phyloP scores from a whole-genome alignment of 2,113 vertebrate species.

The Callithrix jacchus region DNA sequence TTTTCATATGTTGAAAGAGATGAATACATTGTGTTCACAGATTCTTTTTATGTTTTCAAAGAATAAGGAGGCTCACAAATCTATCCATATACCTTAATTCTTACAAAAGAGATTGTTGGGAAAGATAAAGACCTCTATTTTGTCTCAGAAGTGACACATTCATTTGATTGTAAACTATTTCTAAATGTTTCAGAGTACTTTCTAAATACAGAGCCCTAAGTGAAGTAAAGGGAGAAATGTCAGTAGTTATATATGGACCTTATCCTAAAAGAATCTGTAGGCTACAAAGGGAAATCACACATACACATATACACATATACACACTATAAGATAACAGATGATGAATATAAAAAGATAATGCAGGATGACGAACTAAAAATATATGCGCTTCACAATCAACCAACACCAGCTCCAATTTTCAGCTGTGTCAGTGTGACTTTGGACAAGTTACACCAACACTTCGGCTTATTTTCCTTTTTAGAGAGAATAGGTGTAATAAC shows the following conservation, averaged over 20 bases:
- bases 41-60: constrained; percentile 65
- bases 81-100: constrained; percentile 55
- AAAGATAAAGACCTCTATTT: constrained; percentile 48
- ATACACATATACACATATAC: background rate
- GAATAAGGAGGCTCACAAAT: constrained; percentile 52
- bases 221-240: background rate
- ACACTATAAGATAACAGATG: background rate
- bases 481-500: background rate
- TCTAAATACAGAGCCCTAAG: background rate
- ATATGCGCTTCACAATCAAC: background rate
- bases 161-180: constrained; percentile 44
- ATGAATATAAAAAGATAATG: constrained; percentile 6
- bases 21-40: constrained; percentile 55
- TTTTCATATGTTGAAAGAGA: constrained; percentile 74
- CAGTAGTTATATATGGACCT: background rate
- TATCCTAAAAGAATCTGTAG: constrained; percentile 13
- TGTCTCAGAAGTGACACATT: constrained; percentile 33
- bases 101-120: constrained; percentile 38
- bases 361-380: background rate
- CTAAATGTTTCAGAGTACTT: constrained; percentile 9
- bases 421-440: constrained; percentile 6
- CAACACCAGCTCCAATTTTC: background rate
- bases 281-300: background rate
- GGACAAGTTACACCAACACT: background rate
- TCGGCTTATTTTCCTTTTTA: background rate